These are phyloP conservation scores for Megaustenia siamemsis DNA, from an alignment of 2,888 invertebrate genomes.

Conservation along the genomic window DNA sequence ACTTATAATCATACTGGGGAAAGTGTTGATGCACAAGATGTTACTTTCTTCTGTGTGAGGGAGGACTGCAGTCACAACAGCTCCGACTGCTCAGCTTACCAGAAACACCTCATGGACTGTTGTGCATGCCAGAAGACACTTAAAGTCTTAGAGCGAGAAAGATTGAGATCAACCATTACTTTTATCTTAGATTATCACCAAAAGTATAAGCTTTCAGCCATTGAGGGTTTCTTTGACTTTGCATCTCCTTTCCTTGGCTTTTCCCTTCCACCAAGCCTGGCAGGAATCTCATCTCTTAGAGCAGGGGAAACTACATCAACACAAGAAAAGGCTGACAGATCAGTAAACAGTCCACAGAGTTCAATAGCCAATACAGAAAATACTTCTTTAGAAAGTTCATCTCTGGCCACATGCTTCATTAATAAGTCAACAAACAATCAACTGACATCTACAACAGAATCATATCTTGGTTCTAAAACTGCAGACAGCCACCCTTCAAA, in stretches of 20 bases:
- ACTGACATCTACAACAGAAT: background rate
- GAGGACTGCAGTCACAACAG: conserved; percentile 44
- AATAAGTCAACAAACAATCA: background rate
- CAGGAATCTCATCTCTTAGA: conserved; percentile 9
- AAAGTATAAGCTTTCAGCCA: conserved; percentile 1
- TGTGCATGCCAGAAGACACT: conserved; percentile 25
- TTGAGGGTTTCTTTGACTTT: conserved; percentile 36
- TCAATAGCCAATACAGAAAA: background rate
- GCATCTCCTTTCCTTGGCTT: conserved; percentile 24
- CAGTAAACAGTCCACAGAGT: background rate
- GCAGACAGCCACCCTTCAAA: background rate
- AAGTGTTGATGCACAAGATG: conserved; percentile 2
- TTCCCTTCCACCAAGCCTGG: background rate
- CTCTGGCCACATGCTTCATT: background rate
- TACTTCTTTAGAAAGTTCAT: background rate
- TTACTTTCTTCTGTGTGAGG: conserved; percentile 49
- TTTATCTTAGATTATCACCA: conserved; percentile 34
- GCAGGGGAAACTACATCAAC: background rate
- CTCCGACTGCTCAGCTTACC: background rate
- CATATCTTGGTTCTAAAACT: background rate
- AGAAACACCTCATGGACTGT: conserved; percentile 45
- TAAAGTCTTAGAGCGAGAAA: conserved; percentile 38
- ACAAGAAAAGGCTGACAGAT: background rate
- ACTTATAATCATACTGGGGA: conserved; percentile 32
- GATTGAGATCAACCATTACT: conserved; percentile 41